Base-by-base conservation (phyloP, 2,888 invertebrate genomes). In the Sisyra nigra region DNA sequence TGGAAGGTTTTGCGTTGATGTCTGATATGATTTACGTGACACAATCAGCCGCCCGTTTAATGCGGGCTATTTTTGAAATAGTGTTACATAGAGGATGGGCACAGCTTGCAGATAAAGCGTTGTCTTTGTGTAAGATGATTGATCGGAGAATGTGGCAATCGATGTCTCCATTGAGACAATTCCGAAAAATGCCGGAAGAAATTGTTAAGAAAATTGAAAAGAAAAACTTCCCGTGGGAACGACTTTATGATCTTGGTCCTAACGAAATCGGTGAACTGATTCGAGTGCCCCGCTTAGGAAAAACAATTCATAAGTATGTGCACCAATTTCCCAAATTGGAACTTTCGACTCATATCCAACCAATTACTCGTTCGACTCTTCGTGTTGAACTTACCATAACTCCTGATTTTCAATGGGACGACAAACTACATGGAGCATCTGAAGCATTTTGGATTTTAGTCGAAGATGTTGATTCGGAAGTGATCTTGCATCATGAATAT, bases 1-100 rank as follows among this genome's bases (percentile, higher is more conserved):
- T 99, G 44, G 98, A 99, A 56, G 97, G 98, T 0, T 97, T 99
- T 61, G 96, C 97, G 0, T 68, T 98, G 2, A 96, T 97, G 89
- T 88, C 94, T 0, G 98, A 98, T 61, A 98, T 98, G 97, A 93
- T 97, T 3, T 99, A 91, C 59, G 89, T 98, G 0, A 96, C 97
- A 0, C 98, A 99, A 63, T 94, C 93, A 0, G 98, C 98, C 0
- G 83, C 88, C 2, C 72, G 98, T 39, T 71, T 98, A 37, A 82
- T 98, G 71, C 67, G 98, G 47, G 97, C 98, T 0, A 92, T 99
- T 50, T 97, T 83, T 61, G 98, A 99, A 68, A 97, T 98, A 50
- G 97, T 97, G 0, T 61, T 98, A 34, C 74, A 78, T 40, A 66
- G 63, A 43, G 88, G 97, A 10, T 98, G 98, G 98, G 98, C 98